These are phyloP conservation scores for Rhombomys opimus DNA, from an alignment of 2,113 vertebrate species.

Conservation along the genomic window DNA sequence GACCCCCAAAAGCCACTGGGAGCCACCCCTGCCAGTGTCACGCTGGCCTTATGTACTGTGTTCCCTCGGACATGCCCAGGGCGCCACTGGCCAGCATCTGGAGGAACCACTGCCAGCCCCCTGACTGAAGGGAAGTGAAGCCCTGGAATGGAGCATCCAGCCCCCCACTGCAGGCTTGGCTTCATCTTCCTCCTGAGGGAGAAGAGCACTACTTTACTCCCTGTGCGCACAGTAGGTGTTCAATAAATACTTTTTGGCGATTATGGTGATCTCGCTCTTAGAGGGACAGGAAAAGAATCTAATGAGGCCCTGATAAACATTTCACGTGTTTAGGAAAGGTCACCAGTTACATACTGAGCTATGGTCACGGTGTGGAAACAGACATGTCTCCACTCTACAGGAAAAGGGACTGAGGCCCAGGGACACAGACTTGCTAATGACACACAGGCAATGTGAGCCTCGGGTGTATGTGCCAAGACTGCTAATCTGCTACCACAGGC, in stretches of 20 bases:
- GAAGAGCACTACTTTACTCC: background rate
- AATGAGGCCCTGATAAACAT: background rate
- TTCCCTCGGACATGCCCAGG: background rate
- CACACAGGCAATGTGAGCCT: background rate
- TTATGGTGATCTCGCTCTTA: too few relatives aligned
- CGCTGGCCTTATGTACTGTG: background rate
- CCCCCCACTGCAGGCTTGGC: fast-evolving
- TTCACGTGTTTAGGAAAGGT: background rate
- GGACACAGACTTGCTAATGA: background rate
- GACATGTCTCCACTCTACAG: fast-evolving
- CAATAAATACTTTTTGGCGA: background rate
- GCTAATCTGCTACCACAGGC: background rate
- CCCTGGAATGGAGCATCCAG: background rate
- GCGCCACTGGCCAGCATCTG: background rate
- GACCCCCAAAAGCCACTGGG: background rate
- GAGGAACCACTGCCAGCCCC: background rate
- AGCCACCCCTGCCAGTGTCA: background rate
- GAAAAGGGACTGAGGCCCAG: background rate
- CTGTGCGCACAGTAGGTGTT: background rate
- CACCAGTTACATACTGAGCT: too few relatives aligned
- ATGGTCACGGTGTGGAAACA: background rate
- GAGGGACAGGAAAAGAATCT: background rate
- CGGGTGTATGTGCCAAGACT: background rate
- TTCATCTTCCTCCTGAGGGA: background rate
- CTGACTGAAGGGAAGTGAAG: fast-evolving